Conservation (phyloP, 2,888 invertebrate genomes). For the Zaprionus bogoriensis region DNA sequence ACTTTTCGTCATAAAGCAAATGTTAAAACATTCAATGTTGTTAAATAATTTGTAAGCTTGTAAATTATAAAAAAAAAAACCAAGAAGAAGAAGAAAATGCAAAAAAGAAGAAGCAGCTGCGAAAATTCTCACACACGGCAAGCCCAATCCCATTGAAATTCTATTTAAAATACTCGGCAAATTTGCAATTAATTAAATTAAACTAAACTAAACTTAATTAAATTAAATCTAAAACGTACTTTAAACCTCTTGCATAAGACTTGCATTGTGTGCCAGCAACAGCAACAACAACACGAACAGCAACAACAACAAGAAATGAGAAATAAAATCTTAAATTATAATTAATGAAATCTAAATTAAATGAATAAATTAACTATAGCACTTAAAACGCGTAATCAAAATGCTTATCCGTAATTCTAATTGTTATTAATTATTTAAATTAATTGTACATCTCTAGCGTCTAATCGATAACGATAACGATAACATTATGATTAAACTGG, state of each 20-base stretch:
- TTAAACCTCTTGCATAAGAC: conserved; percentile 70
- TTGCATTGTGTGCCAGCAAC: conserved; percentile 82
- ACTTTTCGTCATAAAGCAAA: conserved; percentile 50
- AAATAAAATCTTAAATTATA: conserved; percentile 25
- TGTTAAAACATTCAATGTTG: conserved; percentile 82
- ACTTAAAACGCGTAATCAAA: conserved; percentile 34
- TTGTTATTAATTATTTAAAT: conserved; percentile 74
- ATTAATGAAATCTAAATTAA: conserved; percentile 30
- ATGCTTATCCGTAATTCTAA: conserved; percentile 51
- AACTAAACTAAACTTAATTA: conserved; percentile 39
- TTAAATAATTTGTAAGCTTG: conserved; percentile 82
- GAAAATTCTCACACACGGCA: conserved; percentile 40
- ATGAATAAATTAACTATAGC: conserved; percentile 32
- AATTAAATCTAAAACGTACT: conserved; percentile 29
- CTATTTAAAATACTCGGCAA: conserved; percentile 60
- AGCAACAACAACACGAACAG: conserved; percentile 63
- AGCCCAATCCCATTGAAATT: conserved; percentile 70
- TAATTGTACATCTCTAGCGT: conserved; percentile 55
- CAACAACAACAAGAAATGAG: conserved; percentile 10
- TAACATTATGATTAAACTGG: conserved; percentile 24
- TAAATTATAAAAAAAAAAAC: conserved; percentile 63
- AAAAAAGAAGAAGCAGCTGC: conserved; percentile 26
- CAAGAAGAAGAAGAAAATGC: conserved; percentile 1
- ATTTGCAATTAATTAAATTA: conserved; percentile 60
- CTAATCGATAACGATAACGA: conserved; percentile 14